Base-by-base conservation (phyloP, 2,797 vertebrate species). In the Platalea minor region DNA sequence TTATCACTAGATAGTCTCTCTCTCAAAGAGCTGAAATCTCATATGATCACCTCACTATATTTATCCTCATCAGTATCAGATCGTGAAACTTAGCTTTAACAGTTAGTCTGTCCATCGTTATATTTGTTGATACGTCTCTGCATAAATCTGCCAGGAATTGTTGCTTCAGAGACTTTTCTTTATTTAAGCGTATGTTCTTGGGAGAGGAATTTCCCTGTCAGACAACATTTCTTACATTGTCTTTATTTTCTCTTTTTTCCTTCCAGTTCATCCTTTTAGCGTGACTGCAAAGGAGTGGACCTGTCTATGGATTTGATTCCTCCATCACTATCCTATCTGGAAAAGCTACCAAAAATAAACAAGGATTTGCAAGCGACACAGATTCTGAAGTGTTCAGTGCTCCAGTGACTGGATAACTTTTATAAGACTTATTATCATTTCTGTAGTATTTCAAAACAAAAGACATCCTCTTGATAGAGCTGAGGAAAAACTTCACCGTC, bases 251-350 rank as follows among this genome's bases (percentile, higher is more conserved):
- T 95, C 57, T 82, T 56, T 73, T 86, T 31, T 70, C 64, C 72
- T 91, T 94, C 60, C 76, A 97, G 95, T 93, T 91, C 91, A 82
- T 86, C 89, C 77, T 92, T 96, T 93, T 74, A 91, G 74, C 28
- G 9, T 48, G 85, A 95, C 95, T 95, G 85, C 81, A 87, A 91
- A 91, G 86, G 83, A 45, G 56, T 59, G 95, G 89, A 95, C 53
- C 73, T 91, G 73, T 75, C 93, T 90, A 51, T 13, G 54, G 88
- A 89, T 63, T 85, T 2, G 13, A 92, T 85, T 91, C 80, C 75
- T 93, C 91, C 85, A 85, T 67, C 82, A 5, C 67, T 90, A 68
- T 59, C 78, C 61, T 51, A 23, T 69, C 81, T 12, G 64, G 37
- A 79, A 89, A 82, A 65, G 46, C 73, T 95, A 70, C 76, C 79